Percentiles rank a stretch among this genome's conserved stretches.
Evolutionary conservation across 2,888 invertebrate species (phyloP).

Genomic region (Epinotia bilunana): DNA sequence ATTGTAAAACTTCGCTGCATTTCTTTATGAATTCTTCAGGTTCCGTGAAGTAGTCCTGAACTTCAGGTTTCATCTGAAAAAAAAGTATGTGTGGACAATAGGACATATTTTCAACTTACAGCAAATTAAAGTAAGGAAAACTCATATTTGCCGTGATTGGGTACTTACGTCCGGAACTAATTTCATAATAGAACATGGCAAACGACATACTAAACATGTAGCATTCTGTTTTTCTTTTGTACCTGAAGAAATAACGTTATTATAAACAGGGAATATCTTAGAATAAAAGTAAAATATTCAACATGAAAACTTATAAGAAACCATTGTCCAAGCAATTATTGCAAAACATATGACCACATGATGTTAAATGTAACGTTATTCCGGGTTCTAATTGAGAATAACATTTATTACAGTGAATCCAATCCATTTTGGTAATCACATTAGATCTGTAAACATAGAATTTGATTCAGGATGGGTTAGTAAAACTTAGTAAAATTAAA

Average conservation of each 20-base stretch:
- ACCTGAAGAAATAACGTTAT: conserved; percentile 60
- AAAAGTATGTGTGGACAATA: conserved; percentile 20
- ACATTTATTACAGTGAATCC: conserved; percentile 83
- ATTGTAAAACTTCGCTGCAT: conserved; percentile 77
- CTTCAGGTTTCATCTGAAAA: conserved; percentile 79
- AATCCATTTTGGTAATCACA: conserved; percentile 68
- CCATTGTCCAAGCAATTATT: conserved; percentile 77
- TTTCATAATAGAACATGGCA: conserved; percentile 78
- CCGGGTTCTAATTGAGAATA: conserved; percentile 76
- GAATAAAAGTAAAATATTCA: conserved; percentile 23
- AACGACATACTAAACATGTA: conserved; percentile 76
- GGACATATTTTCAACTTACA: neutral
- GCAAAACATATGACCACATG: conserved; percentile 84
- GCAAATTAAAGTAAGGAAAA: too few species aligned
- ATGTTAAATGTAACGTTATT: conserved; percentile 76
- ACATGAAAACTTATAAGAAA: conserved; percentile 51
- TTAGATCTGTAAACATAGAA: conserved; percentile 28
- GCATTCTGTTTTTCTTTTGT: conserved; percentile 62
- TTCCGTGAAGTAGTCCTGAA: conserved; percentile 81
- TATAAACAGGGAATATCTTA: conserved; percentile 7
- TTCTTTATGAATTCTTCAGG: conserved; percentile 80
- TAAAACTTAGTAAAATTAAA: conserved; percentile 10
- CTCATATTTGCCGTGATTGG: neutral
- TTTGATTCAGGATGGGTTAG: neutral
- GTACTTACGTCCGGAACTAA: conserved; percentile 76